Base-by-base conservation (phyloP, 2,113 vertebrate species). In the Piaya cayana region DNA sequence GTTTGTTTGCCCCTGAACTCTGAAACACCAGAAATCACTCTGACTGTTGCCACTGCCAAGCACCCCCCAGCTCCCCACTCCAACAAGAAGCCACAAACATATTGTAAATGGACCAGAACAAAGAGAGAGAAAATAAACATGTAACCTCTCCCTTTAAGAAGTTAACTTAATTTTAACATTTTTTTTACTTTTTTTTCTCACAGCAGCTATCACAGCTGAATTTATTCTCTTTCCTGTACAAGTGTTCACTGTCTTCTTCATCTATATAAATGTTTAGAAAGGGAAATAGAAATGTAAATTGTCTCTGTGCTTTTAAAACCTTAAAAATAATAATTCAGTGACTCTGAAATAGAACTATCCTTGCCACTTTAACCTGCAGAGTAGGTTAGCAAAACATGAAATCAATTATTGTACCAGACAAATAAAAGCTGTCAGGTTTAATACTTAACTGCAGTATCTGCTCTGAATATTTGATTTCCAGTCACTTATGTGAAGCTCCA, bases 391-490 rank as follows among this genome's bases (percentile, higher is more conserved):
- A 82, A 94, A 97, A 96, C 90, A 82, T 3, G 47, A 88, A 91
- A 88, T 95, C 93, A 94, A 80, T 97, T 96, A 95, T 79, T 92
- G 30, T 81, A 78, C 86, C 36, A 52, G 50, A 86, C 64, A 80
- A 68, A 95, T 87, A 92, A 87, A 83, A 91, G 47, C 84, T 95
- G 89, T 90, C 80, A 96, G 83, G 62, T 72, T 79, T 95, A 72
- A 88, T 76, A 78, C 37, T 70, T 70, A 93, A 85, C 88, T 77
- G 27, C 75, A 77, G 8, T 59, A 71, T 88, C 65, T 96, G 39
- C 67, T 45, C 39, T 75, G 91, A 88, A 96, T 85, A 39, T 83
- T 95, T 96, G 84, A 90, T 97, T 97, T 95, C 63, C 75, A 72
- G 20, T 78, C 94, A 92, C 27, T 21, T 37, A 4, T 2, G 10